Base-by-base conservation (phyloP, 2,888 invertebrate species). In the Anaspis maculata region DNA sequence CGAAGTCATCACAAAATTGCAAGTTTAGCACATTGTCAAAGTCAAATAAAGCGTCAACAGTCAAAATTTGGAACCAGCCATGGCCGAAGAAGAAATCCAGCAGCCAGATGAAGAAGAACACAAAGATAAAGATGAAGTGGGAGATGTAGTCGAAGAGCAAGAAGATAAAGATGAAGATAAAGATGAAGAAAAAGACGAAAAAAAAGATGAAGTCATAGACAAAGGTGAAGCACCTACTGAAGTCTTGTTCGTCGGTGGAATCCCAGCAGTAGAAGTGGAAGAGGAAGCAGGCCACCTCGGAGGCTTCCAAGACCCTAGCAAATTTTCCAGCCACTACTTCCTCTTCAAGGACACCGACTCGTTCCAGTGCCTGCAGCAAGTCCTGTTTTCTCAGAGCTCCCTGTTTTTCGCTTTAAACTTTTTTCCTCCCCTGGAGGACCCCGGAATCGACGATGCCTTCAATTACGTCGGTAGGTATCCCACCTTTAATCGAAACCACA, bases 321-420 rank as follows among this genome's bases (percentile, higher is more conserved):
- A 11, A 32, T 28, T 39, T 11, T 13, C 32, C 1, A 36, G 35
- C 11, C 29, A 32, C n/a, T 36, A 32, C 13, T 36, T 33, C 10
- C 48, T 61, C 15, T 34, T 53, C 5, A 59, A 56, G 40, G 57
- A 63, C 23, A 62, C 62, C 1, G 38, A 44, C 27, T 66, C 65
- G 2, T 65, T 64, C 39, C 49, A 48, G 44, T 66, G 65, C 42
- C 42, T 66, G 11, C 54, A 54, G n/a, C 62, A 66, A 45, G 34
- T 57, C 23, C 27, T 56, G 3, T 42, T 64, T 46, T 71, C 56
- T 54, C 67, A 51, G 62, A 72, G 67, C 67, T 72, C 58, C 44
- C 53, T 59, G 61, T 61, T 47, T 56, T 60, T 45, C 67, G 69
- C 52, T 52, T 61, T 72, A 14, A 74, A 73, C 36, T 63, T 52